Conservation (phyloP, 2,113 vertebrate species). For the Tapirus terrestris region DNA sequence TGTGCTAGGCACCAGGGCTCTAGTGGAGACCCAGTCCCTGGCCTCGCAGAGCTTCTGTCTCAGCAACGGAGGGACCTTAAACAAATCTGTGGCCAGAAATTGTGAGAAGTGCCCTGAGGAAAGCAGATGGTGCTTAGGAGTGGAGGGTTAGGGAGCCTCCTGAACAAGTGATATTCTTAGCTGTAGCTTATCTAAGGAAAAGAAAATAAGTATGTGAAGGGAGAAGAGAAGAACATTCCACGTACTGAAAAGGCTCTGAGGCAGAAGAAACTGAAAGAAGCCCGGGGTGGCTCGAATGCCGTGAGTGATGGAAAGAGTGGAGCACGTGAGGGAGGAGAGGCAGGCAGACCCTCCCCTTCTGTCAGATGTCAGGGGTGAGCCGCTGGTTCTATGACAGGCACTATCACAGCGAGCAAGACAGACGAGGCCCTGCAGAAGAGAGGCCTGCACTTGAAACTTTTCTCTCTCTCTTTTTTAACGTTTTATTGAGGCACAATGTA, state of each 20-base stretch:
- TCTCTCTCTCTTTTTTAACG: background rate
- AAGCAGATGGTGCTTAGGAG: background rate
- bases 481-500: background rate
- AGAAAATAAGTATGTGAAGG: accelerated
- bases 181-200: background rate
- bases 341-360: background rate
- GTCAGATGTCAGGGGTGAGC: background rate
- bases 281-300: background rate
- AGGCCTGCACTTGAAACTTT: background rate
- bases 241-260: background rate
- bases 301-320: background rate
- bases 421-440: background rate
- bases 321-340: background rate
- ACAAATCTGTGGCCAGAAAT: background rate
- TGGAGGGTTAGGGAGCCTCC: background rate
- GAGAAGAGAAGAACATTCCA: background rate
- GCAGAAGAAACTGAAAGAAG: background rate
- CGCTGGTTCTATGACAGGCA: accelerated
- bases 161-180: background rate
- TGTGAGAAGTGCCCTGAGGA: background rate
- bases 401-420: background rate
- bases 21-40: background rate
- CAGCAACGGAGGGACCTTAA: background rate
- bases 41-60: background rate
- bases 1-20: background rate